Percentiles rank a stretch among this genome's conserved stretches.
Conservation (phyloP, 2,113 vertebrate genomes). For the Trematocara stigmaticum region DNA sequence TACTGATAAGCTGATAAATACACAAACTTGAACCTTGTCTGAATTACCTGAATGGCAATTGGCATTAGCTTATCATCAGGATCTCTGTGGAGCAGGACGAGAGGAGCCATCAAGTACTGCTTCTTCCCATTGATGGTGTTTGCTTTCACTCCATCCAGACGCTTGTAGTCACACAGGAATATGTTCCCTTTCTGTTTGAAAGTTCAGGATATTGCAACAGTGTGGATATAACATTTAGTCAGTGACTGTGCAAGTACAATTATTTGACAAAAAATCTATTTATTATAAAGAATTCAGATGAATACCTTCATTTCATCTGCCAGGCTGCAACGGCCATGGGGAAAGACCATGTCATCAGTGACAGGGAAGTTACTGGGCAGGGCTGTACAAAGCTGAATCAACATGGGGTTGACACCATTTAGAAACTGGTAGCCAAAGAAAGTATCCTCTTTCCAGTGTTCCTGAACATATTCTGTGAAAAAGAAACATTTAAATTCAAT, state of each 20-base stretch:
- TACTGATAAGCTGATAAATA: no score
- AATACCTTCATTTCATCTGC: conserved; percentile 80
- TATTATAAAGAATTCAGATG: neutral
- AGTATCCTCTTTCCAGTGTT: conserved; percentile 80
- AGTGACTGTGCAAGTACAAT: no score
- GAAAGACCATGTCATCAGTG: conserved; percentile 77
- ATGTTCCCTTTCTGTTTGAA: no score
- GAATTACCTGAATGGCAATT: conserved; percentile 76
- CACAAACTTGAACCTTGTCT: neutral
- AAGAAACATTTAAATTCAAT: neutral
- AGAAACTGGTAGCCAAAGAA: conserved; percentile 68
- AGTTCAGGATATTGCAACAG: no score
- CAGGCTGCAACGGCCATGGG: conserved; percentile 60
- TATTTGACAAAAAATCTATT: no score
- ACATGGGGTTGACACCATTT: conserved; percentile 69
- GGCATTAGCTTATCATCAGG: conserved; percentile 65
- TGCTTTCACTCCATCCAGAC: conserved; percentile 57
- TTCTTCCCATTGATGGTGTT: conserved; percentile 56
- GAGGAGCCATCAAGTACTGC: conserved; percentile 71
- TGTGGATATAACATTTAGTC: no score
- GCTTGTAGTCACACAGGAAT: neutral
- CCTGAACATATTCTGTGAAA: conserved; percentile 40
- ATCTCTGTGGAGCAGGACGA: conserved; percentile 69
- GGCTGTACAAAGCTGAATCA: conserved; percentile 74
- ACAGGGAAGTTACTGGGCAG: conserved; percentile 82